Conservation (phyloP, 2,888 invertebrate species). For the Syrista parreyssii region DNA sequence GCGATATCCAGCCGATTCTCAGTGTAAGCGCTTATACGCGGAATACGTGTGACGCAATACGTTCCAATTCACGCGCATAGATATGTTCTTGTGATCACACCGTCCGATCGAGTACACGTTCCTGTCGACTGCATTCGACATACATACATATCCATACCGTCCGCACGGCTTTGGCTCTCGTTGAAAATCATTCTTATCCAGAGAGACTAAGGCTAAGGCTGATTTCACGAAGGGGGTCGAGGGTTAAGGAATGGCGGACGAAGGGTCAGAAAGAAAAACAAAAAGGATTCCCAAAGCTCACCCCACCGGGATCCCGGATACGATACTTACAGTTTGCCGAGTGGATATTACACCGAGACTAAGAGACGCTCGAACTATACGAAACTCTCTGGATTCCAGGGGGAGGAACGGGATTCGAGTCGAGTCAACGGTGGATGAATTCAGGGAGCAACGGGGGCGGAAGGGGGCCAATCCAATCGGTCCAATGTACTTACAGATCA, state of each 20-base stretch:
- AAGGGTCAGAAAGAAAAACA: conserved; percentile 15
- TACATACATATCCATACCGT: too few species aligned
- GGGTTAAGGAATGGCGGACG: background rate
- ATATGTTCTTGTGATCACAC: too few species aligned
- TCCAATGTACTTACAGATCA: conserved; percentile 58
- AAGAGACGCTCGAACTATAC: conserved; percentile 29
- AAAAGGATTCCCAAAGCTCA: conserved; percentile 15
- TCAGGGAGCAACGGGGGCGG: conserved; percentile 38
- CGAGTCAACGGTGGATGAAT: conserved; percentile 6
- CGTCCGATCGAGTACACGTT: too few species aligned
- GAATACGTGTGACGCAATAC: too few species aligned
- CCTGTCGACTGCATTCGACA: too few species aligned
- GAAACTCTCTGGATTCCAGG: background rate
- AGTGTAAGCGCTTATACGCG: too few species aligned
- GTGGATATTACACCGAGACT: conserved; percentile 37
- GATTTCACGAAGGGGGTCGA: too few species aligned
- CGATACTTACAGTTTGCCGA: conserved; percentile 28
- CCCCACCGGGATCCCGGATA: conserved; percentile 18
- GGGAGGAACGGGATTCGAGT: background rate
- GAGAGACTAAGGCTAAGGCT: too few species aligned
- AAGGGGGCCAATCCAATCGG: conserved; percentile 53
- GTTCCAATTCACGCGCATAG: too few species aligned
- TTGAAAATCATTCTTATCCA: too few species aligned
- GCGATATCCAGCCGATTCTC: too few species aligned
- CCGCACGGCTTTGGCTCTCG: too few species aligned